Base-by-base conservation (phyloP, 2,113 vertebrate genomes). In the Heterotilapia buettikoferi region DNA sequence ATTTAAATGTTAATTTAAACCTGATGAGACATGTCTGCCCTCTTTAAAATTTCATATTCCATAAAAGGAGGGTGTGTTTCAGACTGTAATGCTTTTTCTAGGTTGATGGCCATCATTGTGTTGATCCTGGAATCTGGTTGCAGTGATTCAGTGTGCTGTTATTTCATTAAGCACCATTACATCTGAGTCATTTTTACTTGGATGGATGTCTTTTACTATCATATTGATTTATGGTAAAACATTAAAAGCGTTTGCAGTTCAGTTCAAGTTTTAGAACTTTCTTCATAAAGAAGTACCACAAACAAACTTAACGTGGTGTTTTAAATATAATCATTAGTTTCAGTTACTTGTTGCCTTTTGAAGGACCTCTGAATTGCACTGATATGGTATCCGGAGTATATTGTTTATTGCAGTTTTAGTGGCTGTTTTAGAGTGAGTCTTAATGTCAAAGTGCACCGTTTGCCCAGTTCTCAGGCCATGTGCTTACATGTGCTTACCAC, bases 91-190 rank as follows among this genome's bases (percentile, higher is more conserved):
- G 57, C 83, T 93, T 80, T 56, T 63, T 83, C 4, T 73, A 24
- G 18, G 79, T 57, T 89, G 85, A 92, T 90, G 24, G 68, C 61
- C 45, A 86, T 86, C 79, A 82, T 90, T 86, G 14, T 91, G 91
- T 91, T 94, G 90, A 94, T 89, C 80, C 59, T 93, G 91, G 85
- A 91, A 73, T 88, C 80, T 8, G 12, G 6, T 73, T 84, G 19
- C 29, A 19, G 21, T 85, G 38, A 89, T 84, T 87, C 43, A 57
- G 31, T 61, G 9, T 59, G 31, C 57, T 43, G 61, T 89, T 91
- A 88, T 89, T 83, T 86, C 89, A 90, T 95, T 92, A 92, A 87
- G 38, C 84, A 50, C 45, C 43, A 90, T 93, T 89, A 89, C 52
- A 36, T 29, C 43, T 36, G 4, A 82, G 21, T 86, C 86, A 76